These are phyloP conservation scores for Meloidogyne chitwoodi DNA, from an alignment of 1,140 invertebrate genomes.

Conservation along the genomic window DNA sequence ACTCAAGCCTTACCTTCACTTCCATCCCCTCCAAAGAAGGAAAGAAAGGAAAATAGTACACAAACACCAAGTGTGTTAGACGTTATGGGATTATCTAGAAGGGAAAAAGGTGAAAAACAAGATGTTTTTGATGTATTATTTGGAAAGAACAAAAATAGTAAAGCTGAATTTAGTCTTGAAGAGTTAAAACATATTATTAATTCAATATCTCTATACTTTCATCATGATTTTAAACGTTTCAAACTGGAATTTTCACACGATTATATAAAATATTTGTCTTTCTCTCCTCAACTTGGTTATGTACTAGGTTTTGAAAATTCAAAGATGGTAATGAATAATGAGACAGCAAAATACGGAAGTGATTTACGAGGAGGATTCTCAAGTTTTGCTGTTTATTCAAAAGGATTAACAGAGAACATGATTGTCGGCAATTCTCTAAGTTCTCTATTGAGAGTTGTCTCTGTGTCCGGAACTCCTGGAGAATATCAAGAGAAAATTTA, in stretches of 20 bases:
- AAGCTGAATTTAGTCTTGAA: neutral
- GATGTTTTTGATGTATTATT: neutral
- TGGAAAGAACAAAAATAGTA: neutral
- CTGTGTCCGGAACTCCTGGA: neutral
- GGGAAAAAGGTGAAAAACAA: neutral
- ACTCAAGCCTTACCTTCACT: neutral
- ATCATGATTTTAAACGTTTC: neutral
- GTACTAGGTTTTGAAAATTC: constrained; percentile 1
- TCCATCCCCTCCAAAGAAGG: neutral
- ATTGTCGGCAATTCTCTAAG: neutral
- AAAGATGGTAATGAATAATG: neutral
- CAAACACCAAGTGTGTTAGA: too few species aligned
- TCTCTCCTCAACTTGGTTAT: neutral
- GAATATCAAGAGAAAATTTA: neutral
- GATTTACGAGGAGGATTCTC: constrained; percentile 1
- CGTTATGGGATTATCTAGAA: too few species aligned
- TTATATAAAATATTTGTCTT: neutral
- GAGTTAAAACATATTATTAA: neutral
- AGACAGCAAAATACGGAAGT: neutral
- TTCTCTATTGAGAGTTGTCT: constrained; percentile 1
- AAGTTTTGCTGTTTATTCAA: neutral
- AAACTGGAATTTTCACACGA: neutral
- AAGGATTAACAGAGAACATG: neutral
- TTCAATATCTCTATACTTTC: neutral
- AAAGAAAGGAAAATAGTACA: too few species aligned